Conservation (phyloP, 1,140 invertebrate genomes). For the Diorhabda sublineata region DNA sequence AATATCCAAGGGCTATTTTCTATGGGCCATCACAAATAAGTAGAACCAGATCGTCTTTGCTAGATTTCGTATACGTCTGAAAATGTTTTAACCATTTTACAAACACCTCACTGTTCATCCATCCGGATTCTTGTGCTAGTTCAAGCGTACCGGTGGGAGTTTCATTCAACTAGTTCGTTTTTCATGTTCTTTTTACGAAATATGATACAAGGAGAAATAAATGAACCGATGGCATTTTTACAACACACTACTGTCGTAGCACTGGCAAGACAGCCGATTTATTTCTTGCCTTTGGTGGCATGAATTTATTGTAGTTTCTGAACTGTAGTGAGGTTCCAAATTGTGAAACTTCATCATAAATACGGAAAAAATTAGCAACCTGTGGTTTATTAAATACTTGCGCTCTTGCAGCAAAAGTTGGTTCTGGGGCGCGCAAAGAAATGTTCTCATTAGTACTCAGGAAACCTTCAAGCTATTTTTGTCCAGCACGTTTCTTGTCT, state of each 20-base stretch:
- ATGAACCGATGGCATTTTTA: constrained; percentile 38
- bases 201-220: constrained; percentile 41
- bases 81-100: constrained; percentile 27
- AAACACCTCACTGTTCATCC: constrained; percentile 38
- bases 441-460: constrained; percentile 39
- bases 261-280: constrained; percentile 35
- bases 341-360: constrained; percentile 33
- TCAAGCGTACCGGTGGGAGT: constrained; percentile 46
- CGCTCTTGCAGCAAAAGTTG: constrained; percentile 22
- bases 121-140: constrained; percentile 18
- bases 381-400: constrained; percentile 23
- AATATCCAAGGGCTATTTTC: no score
- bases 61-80: constrained; percentile 8
- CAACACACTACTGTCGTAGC: constrained; percentile 40
- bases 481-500: constrained; percentile 15
- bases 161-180: constrained; percentile 31
- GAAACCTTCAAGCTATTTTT: constrained; percentile 25
- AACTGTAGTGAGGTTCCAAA: constrained; percentile 38
- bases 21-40: constrained; percentile 23
- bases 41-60: not conserved
- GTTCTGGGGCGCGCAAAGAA: constrained; percentile 40
- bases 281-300: constrained; percentile 36
- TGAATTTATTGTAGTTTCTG: constrained; percentile 41
- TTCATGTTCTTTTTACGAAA: constrained; percentile 41
- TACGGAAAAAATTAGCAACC: constrained; percentile 19